These are phyloP conservation scores for Pristionchus maxplancki DNA, from an alignment of 2,888 invertebrate species.

Conservation along the genomic window DNA sequence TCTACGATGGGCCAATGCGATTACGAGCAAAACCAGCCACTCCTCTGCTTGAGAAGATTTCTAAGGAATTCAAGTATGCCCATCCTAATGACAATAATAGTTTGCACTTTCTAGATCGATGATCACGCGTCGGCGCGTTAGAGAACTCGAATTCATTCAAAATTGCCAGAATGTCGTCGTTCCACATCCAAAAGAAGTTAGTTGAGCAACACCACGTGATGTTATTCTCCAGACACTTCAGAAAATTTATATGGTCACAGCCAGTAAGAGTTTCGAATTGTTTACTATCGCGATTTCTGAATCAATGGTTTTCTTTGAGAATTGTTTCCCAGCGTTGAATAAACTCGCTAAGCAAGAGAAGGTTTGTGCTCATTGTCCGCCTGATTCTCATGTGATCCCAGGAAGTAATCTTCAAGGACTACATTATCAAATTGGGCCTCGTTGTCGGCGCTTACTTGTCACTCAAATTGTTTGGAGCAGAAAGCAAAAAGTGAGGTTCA, in stretches of 20 bases:
- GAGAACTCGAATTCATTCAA: background rate
- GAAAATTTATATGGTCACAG: background rate
- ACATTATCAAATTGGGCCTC: background rate
- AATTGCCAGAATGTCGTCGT: background rate
- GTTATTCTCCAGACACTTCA: background rate
- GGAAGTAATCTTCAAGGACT: background rate
- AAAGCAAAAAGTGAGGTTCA: background rate
- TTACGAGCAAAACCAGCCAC: background rate
- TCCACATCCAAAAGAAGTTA: background rate
- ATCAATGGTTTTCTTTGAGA: background rate
- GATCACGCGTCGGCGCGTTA: background rate
- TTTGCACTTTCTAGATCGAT: background rate
- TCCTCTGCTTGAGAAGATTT: background rate
- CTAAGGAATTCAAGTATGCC: background rate
- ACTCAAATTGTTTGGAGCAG: background rate
- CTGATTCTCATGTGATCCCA: background rate
- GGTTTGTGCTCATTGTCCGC: background rate
- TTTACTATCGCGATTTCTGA: background rate
- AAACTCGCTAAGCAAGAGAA: background rate
- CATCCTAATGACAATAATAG: too few relatives aligned
- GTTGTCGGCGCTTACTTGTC: background rate
- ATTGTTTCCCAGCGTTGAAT: background rate
- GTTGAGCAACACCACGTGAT: background rate
- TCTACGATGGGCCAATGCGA: constrained; percentile 6
- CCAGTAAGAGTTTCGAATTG: background rate